Base-by-base conservation (phyloP, 2,113 vertebrate genomes). In the Phoxinus phoxinus region DNA sequence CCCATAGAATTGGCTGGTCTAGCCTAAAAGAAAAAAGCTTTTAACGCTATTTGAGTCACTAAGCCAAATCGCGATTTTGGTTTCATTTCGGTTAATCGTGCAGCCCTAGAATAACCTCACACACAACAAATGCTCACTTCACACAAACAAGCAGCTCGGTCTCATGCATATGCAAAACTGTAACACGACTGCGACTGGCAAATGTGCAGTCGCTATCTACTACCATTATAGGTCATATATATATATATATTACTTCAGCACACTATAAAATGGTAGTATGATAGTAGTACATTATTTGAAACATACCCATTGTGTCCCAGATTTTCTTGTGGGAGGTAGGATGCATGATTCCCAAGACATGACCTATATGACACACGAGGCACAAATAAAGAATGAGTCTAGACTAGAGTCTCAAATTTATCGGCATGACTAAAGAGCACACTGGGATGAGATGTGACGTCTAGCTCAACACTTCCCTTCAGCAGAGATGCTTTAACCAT, bases 351-450 rank as follows among this genome's bases (percentile, higher is more conserved):
- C 63, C 77, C 44, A 63, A 79, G 21, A 61, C 0, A 41, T n/a
- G 3, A 35, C 1, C 48, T 79, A 84, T 81, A 83, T 73, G 65
- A 65, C 11, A 63, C 25, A 63, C 75, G 21, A n/a, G 71, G 76
- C 58, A 25, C 35, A 73, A 80, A 63, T 56, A 44, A 85, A 83
- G 74, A 73, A 80, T 63, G 67, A 3, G 37, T 61, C 85, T 8
- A 41, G 37, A 41, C 85, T 8, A 41, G 37, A 41, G 81, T 63
- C 84, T 83, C 86, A 90, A 75, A 92, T 88, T 71, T 85, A 69
- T 92, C 86, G 88, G 59, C 83, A 88, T 92, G 91, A 90, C 88
- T 89, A 89, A 90, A 82, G 63, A 86, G 86, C 85, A 83, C 85
- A 88, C 56, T 58, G 25, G 80, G 67, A 84, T 35, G 75, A 85